phyloP scores from a whole-genome alignment of 2,888 invertebrate genomes.

The Rhagium mordax region DNA sequence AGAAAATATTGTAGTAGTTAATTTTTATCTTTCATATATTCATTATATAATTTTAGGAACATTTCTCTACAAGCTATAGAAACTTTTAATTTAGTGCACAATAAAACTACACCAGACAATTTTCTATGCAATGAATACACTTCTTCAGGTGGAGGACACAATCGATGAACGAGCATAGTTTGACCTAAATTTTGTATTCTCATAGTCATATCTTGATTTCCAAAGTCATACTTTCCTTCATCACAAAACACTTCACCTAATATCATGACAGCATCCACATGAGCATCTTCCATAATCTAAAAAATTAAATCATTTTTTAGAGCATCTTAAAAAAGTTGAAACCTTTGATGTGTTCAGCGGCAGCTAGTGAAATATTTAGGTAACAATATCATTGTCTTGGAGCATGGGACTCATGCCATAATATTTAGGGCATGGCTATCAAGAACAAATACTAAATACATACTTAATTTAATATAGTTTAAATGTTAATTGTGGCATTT shows the following conservation, averaged over 20 bases:
- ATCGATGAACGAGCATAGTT: constrained; percentile 92
- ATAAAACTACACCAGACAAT: constrained; percentile 93
- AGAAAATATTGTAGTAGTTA: not conserved
- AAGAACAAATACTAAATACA: too few species aligned
- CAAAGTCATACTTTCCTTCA: constrained; percentile 90
- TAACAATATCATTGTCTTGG: too few species aligned
- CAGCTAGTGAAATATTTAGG: too few species aligned
- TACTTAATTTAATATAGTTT: too few species aligned
- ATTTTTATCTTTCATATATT: constrained; percentile 70
- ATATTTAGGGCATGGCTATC: too few species aligned
- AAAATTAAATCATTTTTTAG: too few species aligned
- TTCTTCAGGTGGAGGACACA: constrained; percentile 98
- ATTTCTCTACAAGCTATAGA: constrained; percentile 87
- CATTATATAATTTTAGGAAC: constrained; percentile 84
- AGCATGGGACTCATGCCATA: too few species aligned
- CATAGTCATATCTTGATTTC: constrained; percentile 85
- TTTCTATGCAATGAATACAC: constrained; percentile 98
- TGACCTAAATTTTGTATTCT: constrained; percentile 90
- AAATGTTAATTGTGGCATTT: too few species aligned
- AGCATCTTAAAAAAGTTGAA: too few species aligned
- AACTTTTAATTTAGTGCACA: constrained; percentile 90
- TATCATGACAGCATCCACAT: constrained; percentile 97
- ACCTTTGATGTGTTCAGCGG: too few species aligned
- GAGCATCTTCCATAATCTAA: constrained; percentile 92
- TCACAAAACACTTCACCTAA: constrained; percentile 94